Conservation (phyloP, 37 sponge, comb jelly and placozoan species). For the Petrosia ficiformis region DNA sequence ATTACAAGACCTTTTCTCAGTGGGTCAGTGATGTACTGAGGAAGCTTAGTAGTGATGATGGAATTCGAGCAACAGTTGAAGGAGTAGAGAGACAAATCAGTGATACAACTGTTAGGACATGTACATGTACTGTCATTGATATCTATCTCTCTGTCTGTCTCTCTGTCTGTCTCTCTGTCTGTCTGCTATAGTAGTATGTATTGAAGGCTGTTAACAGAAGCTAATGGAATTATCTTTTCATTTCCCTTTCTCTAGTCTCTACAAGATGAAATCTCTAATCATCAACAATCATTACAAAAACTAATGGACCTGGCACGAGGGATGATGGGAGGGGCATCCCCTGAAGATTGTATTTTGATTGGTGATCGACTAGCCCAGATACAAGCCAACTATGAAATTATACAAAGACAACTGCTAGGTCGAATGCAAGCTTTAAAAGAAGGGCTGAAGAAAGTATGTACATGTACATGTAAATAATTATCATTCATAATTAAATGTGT, state of each 20-base stretch:
- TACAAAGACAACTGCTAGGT: constrained; percentile 6
- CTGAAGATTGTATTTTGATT: constrained; percentile 23
- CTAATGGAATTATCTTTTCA: background rate
- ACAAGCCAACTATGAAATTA: constrained; percentile 12
- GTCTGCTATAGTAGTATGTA: too few species aligned
- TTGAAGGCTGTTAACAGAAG: too few species aligned
- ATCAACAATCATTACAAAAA: constrained; percentile 4
- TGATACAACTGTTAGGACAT: too few species aligned
- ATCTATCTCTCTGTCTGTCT: too few species aligned
- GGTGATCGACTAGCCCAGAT: constrained; percentile 32
- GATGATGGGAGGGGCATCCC: constrained; percentile 28
- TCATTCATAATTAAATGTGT: too few species aligned
- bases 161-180: too few species aligned
- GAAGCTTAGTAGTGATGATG: background rate
- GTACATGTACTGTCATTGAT: too few species aligned
- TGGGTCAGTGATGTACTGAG: background rate
- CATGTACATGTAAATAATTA: background rate
- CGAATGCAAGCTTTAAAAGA: constrained; percentile 33
- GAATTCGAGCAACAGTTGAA: background rate
- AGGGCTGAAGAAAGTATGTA: constrained; percentile 19
- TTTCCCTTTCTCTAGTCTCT: constrained; percentile 6
- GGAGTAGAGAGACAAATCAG: background rate
- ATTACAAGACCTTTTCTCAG: background rate
- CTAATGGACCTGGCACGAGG: constrained; percentile 17
- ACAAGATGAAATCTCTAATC: constrained; percentile 10